These are phyloP conservation scores for Xenops minutus DNA, from an alignment of 2,797 vertebrate species.

Conservation along the genomic window DNA sequence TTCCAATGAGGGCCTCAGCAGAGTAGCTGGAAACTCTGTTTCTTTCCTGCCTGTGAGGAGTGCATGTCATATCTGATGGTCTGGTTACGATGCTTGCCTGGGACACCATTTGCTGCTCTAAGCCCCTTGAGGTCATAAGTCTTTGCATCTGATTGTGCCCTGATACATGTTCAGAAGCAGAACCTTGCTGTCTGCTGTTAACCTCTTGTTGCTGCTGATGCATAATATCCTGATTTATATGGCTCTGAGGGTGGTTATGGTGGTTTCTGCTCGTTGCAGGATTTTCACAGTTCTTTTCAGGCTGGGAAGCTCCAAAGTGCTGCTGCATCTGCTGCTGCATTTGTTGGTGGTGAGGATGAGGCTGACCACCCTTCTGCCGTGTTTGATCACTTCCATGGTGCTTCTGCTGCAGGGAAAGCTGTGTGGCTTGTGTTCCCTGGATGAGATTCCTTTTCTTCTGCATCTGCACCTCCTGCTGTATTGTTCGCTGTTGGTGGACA, in stretches of 20 bases:
- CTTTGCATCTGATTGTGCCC: slow-evolving; percentile 91
- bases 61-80: slow-evolving; percentile 87
- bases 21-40: slow-evolving; percentile 97
- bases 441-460: slow-evolving; percentile 92
- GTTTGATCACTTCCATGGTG: slow-evolving; percentile 82
- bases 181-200: slow-evolving; percentile 72
- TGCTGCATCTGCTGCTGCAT: slow-evolving; percentile 92
- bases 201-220: slow-evolving; percentile 84
- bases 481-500: slow-evolving; percentile 87
- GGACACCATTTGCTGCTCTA: slow-evolving; percentile 94
- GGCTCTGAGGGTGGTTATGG: slow-evolving; percentile 82
- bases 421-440: slow-evolving; percentile 83
- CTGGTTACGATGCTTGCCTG: slow-evolving; percentile 87
- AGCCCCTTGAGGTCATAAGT: slow-evolving; percentile 87
- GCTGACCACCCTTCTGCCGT: slow-evolving; percentile 81
- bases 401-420: slow-evolving; percentile 90
- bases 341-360: slow-evolving; percentile 91
- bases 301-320: slow-evolving; percentile 87
- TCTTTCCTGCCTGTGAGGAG: slow-evolving; percentile 91
- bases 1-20: slow-evolving; percentile 96
- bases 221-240: slow-evolving; percentile 81
- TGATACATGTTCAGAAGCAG: slow-evolving; percentile 79
- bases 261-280: slow-evolving; percentile 83
- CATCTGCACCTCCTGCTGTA: slow-evolving; percentile 90
- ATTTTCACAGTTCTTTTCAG: slow-evolving; percentile 93